These are phyloP conservation scores for Deroptyus accipitrinus DNA, from an alignment of 2,113 vertebrate species.

Conservation along the genomic window DNA sequence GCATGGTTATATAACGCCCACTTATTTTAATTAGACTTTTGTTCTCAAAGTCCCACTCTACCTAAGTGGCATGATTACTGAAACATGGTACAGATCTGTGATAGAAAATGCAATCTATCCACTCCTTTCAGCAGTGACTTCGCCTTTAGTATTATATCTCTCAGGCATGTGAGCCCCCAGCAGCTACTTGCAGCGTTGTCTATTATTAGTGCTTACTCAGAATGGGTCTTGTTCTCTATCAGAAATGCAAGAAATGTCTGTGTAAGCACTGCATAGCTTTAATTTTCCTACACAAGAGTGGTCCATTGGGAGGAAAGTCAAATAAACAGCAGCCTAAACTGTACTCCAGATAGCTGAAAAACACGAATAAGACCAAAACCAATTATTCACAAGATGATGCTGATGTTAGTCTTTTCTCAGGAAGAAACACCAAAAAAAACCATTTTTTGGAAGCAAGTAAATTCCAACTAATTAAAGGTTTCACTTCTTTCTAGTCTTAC, in stretches of 20 bases:
- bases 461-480: constrained; percentile 33
- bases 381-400: constrained; percentile 11
- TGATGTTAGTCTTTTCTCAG: constrained; percentile 23
- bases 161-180: background rate
- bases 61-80: background rate
- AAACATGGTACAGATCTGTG: background rate
- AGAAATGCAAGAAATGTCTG: constrained; percentile 26
- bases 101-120: background rate
- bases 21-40: constrained; percentile 58
- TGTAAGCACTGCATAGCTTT: constrained; percentile 51
- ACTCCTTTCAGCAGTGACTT: background rate
- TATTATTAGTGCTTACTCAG: constrained; percentile 48
- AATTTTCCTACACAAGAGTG: constrained; percentile 20
- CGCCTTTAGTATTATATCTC: background rate
- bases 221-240: background rate
- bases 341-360: background rate
- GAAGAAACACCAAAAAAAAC: background rate
- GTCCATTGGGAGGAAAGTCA: constrained; percentile 32
- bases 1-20: background rate
- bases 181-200: background rate
- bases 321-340: constrained; percentile 56
- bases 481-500: background rate
- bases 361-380: background rate
- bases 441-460: background rate
- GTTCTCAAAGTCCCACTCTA: constrained; percentile 38